phyloP scores from a whole-genome alignment of 2,113 vertebrate genomes.

The Limnothrissa miodon region DNA sequence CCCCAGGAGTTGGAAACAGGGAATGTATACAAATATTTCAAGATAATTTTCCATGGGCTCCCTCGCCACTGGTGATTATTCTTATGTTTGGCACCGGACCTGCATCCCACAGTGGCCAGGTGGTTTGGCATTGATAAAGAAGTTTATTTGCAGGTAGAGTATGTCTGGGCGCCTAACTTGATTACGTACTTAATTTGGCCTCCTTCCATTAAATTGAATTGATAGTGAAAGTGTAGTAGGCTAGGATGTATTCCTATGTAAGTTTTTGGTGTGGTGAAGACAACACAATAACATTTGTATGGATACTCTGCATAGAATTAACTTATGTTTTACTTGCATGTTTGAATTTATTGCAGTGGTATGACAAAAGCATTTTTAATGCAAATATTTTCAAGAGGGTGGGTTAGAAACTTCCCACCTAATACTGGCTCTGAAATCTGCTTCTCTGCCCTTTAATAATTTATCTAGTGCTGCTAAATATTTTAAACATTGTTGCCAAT shows the following conservation, averaged over 20 bases:
- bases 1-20: slow-evolving; percentile 45
- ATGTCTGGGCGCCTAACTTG: neutral
- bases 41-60: slow-evolving; percentile 15
- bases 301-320: neutral
- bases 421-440: slow-evolving; percentile 54
- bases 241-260: neutral
- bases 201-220: neutral
- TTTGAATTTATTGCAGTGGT: slow-evolving; percentile 23
- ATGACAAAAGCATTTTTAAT: neutral
- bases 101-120: neutral
- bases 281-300: too few species aligned
- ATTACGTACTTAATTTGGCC: neutral
- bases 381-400: neutral
- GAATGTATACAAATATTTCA: neutral
- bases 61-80: neutral
- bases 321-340: neutral
- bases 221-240: neutral
- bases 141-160: slow-evolving; percentile 44
- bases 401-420: slow-evolving; percentile 36
- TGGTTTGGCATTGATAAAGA: slow-evolving; percentile 20
- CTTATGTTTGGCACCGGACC: neutral
- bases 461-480: slow-evolving; percentile 71
- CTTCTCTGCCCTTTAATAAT: slow-evolving; percentile 71
- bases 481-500: slow-evolving; percentile 67
- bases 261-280: neutral